Conservation (phyloP, 2,888 invertebrate species). For the Cantharis rufa region DNA sequence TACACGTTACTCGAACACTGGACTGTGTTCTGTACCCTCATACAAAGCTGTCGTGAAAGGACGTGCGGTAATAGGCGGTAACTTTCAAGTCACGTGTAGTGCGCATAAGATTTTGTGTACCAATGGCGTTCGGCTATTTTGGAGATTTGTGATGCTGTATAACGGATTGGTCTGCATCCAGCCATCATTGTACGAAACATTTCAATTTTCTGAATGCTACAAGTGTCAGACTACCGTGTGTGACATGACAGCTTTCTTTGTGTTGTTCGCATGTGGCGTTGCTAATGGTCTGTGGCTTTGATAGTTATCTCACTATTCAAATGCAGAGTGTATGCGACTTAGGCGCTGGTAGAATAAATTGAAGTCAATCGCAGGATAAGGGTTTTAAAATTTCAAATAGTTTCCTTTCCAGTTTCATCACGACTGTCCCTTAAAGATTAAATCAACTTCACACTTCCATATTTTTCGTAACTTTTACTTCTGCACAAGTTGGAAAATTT, state of each 20-base stretch:
- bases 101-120: conserved; percentile 42
- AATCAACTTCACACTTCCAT: background rate
- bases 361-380: conserved; percentile 3
- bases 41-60: conserved; percentile 33
- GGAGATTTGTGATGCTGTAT: conserved; percentile 51
- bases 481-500: background rate
- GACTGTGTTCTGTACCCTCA: conserved; percentile 35
- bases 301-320: conserved; percentile 43
- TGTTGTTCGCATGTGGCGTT: conserved; percentile 50
- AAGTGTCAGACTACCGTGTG: conserved; percentile 55
- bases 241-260: conserved; percentile 55
- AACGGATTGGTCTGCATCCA: conserved; percentile 55
- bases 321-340: conserved; percentile 35
- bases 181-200: conserved; percentile 56
- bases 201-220: conserved; percentile 54
- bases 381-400: background rate
- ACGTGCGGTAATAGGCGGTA: conserved; percentile 44
- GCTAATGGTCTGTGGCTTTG: conserved; percentile 45
- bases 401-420: background rate
- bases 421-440: background rate
- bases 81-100: conserved; percentile 43
- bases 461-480: background rate
- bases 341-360: conserved; percentile 14
- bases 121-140: conserved; percentile 43
- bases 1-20: conserved; percentile 34